Evolutionary conservation across 2,888 invertebrate genomes (phyloP).

Genomic region (Anthophora plumipes): DNA sequence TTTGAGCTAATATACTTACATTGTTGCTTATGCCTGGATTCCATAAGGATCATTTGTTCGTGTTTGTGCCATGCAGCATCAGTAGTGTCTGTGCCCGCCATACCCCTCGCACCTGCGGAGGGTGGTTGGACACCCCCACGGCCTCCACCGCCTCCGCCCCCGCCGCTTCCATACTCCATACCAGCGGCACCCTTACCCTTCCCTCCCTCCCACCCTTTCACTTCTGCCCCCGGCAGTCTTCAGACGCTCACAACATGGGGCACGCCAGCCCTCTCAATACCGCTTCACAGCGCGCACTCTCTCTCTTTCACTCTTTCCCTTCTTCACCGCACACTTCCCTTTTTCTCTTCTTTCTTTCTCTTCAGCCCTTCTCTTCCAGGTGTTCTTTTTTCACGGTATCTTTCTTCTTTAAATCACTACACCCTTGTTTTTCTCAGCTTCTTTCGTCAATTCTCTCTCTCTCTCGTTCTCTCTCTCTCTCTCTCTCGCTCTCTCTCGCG

Average conservation of each 20-base stretch:
- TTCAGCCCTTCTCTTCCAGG: slow-evolving; percentile 26
- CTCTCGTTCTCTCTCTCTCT: slow-evolving; percentile 1
- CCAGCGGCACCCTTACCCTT: slow-evolving; percentile 79
- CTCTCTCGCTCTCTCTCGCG: slow-evolving; percentile 10
- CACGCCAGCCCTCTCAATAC: slow-evolving; percentile 73
- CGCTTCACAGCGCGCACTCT: slow-evolving; percentile 55
- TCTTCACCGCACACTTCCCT: slow-evolving; percentile 37
- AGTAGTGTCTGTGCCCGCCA: slow-evolving; percentile 83
- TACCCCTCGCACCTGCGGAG: slow-evolving; percentile 79
- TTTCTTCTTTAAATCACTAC: slow-evolving; percentile 52
- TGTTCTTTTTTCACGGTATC: slow-evolving; percentile 41
- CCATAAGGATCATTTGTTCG: slow-evolving; percentile 84
- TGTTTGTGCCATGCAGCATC: slow-evolving; percentile 84
- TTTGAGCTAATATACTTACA: slow-evolving; percentile 75
- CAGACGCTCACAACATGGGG: slow-evolving; percentile 83
- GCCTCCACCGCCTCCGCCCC: slow-evolving; percentile 76
- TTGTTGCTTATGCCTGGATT: slow-evolving; percentile 84
- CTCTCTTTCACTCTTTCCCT: slow-evolving; percentile 32
- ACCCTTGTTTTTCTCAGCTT: slow-evolving; percentile 40
- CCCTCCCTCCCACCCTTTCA: slow-evolving; percentile 64
- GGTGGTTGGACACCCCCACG: slow-evolving; percentile 83
- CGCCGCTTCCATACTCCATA: slow-evolving; percentile 83
- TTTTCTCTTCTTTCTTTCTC: slow-evolving; percentile 35
- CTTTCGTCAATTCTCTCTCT: slow-evolving; percentile 20
- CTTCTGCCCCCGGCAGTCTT: slow-evolving; percentile 79